These are phyloP conservation scores for Rhinolophus sinicus DNA, from an alignment of 2,113 vertebrate species.

Conservation along the genomic window DNA sequence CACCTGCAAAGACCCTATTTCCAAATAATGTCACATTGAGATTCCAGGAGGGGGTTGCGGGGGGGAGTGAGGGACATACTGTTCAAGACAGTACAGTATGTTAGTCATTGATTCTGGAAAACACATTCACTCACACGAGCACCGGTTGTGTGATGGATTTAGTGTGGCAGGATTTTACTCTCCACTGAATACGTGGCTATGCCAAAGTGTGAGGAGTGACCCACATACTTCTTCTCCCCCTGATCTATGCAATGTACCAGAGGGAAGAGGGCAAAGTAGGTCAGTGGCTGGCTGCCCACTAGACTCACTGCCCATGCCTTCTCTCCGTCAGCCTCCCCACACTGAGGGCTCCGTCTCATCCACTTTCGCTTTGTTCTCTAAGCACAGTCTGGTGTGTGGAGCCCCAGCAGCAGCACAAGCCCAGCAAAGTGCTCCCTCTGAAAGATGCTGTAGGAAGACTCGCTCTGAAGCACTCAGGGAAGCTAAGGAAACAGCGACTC, in stretches of 20 bases:
- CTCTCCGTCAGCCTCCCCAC: neutral
- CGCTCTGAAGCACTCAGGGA: neutral
- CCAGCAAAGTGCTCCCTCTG: neutral
- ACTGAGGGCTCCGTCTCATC: neutral
- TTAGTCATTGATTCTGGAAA: neutral
- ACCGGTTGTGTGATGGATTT: neutral
- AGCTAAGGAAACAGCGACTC: neutral
- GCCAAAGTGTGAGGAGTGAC: neutral
- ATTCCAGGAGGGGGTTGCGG: no score
- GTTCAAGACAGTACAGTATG: neutral
- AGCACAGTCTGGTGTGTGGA: neutral
- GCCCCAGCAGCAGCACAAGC: no score
- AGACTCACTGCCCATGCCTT: neutral
- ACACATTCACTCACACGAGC: neutral
- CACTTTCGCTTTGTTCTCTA: neutral
- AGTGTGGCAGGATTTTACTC: neutral
- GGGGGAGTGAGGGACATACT: neutral
- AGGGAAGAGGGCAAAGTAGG: neutral
- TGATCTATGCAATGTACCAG: neutral
- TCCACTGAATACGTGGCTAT: neutral
- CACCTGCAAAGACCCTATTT: neutral
- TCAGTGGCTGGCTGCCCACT: neutral
- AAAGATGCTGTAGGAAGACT: neutral
- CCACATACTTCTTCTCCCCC: neutral
- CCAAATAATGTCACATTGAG: neutral